Conservation (phyloP, 2,113 vertebrate genomes). For the Microtus oregoni region DNA sequence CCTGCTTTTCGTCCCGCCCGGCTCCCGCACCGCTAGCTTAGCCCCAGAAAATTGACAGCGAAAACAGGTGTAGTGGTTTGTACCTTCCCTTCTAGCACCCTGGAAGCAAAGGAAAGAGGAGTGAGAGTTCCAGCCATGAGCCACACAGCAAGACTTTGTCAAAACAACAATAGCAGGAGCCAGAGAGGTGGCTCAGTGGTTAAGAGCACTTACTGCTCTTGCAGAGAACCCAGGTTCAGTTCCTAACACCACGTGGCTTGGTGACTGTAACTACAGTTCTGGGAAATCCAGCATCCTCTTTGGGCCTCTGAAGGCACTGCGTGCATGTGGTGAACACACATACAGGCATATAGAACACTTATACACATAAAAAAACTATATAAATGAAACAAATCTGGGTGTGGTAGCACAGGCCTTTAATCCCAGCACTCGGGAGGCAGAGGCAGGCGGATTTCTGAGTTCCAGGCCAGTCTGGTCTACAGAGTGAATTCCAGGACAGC, state of each 20-base stretch:
- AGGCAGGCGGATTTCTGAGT: neutral
- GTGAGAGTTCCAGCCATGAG: neutral
- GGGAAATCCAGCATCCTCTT: neutral
- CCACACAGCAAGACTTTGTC: neutral
- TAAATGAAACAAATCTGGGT: neutral
- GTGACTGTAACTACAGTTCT: neutral
- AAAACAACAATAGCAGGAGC: neutral
- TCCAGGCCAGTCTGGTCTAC: neutral
- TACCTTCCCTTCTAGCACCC: too few species aligned
- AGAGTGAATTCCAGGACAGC: neutral
- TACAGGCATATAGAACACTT: neutral
- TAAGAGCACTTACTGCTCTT: neutral
- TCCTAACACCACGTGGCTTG: neutral
- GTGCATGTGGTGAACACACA: neutral
- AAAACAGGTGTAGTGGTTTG: neutral
- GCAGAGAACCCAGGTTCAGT: neutral
- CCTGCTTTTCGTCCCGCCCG: too few species aligned
- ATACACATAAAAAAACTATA: neutral
- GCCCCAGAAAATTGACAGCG: too few species aligned
- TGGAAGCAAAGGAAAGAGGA: neutral
- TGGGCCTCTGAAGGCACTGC: neutral
- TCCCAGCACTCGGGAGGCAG: neutral
- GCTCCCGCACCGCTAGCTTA: too few species aligned
- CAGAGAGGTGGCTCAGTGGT: neutral
- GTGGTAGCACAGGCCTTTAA: neutral